Base-by-base conservation (phyloP, 2,113 vertebrate genomes). In the Ciconia stormi region DNA sequence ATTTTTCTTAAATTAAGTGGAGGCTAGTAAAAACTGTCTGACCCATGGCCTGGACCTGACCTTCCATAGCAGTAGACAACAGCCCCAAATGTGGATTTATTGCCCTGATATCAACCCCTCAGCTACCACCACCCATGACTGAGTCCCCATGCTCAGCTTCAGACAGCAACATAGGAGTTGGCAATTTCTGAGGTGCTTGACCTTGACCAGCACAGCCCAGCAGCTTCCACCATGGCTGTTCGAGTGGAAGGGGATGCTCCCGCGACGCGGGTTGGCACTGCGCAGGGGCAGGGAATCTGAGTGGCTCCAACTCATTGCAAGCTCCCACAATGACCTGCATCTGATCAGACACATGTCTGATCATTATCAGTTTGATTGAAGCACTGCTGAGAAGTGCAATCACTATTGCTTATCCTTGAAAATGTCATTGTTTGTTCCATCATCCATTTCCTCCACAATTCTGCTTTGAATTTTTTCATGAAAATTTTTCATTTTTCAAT, bases 211-310 rank as follows among this genome's bases (percentile, higher is more conserved):
- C 15, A 0, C 50, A 88, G 50, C 58, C 36, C 58, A 15, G 23
- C 3, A 5, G 38, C 63, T 55, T 30, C 69, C 34, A 70, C 22
- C 42, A 7, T 0, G 3, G 49, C 78, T 49, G 13, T 3, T 61
- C 26, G 1, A 61, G 40, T 4, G 7, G 53, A 25, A 59, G 55
- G 71, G 47, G 12, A 2, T 10, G 17, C 44, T 59, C 2, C 55
- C 11, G 49, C 3, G 4, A 0, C 3, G 1, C 0, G 2, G 42
- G 22, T 22, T 71, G 63, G 36, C 0, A 4, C 30, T 26, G 38
- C 9, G 1, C 36, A 30, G 9, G 47, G 61, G 6, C 38, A 67
- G 84, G 84, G 18, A 73, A 42, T 10, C 44, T 5, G 23, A 50
- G 56, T 4, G 1, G n/a, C 63, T 53, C 27, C 16, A 34, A 20